Evolutionary conservation across 2,797 vertebrate species (phyloP).

Genomic region (Antennarius maculatus): DNA sequence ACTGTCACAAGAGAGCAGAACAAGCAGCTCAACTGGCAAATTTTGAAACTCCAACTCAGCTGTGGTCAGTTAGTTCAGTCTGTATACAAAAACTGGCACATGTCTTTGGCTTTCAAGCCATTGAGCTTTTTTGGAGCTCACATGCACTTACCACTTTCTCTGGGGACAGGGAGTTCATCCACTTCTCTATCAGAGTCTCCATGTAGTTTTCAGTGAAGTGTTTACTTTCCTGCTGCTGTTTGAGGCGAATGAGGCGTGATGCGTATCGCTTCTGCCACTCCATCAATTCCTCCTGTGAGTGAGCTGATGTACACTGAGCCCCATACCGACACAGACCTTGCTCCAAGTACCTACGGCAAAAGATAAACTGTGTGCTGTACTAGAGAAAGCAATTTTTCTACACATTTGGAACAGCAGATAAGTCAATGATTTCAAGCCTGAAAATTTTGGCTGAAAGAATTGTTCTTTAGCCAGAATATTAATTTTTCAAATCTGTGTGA

Average conservation of each 20-base stretch:
- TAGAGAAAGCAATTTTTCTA: neutral
- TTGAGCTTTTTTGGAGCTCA: neutral
- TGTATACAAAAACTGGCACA: too few relatives aligned
- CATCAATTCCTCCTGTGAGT: constrained; percentile 97
- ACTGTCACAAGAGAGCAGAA: too few relatives aligned
- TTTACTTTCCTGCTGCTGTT: constrained; percentile 97
- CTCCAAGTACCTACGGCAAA: constrained; percentile 89
- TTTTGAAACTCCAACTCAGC: too few relatives aligned
- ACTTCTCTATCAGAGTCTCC: constrained; percentile 99
- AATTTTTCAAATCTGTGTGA: neutral
- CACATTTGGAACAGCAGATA: neutral
- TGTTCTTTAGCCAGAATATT: too few relatives aligned
- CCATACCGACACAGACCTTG: constrained; percentile 97
- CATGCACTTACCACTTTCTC: constrained; percentile 92
- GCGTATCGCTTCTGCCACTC: constrained; percentile 99
- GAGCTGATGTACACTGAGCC: constrained; percentile 98
- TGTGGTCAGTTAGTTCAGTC: too few relatives aligned
- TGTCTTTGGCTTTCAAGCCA: neutral
- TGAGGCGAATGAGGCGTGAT: constrained; percentile 94
- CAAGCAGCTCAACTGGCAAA: too few relatives aligned
- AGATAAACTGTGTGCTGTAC: constrained; percentile 22
- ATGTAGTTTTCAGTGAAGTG: constrained; percentile 97
- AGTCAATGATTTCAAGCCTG: neutral
- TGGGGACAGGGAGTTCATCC: constrained; percentile 98
- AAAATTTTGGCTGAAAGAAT: neutral